A percentile compares a stretch with the other conserved stretches of the same genome.
These are phyloP conservation scores for Tipula helvola DNA, from an alignment of 2,888 invertebrate genomes.

Conservation along the genomic window DNA sequence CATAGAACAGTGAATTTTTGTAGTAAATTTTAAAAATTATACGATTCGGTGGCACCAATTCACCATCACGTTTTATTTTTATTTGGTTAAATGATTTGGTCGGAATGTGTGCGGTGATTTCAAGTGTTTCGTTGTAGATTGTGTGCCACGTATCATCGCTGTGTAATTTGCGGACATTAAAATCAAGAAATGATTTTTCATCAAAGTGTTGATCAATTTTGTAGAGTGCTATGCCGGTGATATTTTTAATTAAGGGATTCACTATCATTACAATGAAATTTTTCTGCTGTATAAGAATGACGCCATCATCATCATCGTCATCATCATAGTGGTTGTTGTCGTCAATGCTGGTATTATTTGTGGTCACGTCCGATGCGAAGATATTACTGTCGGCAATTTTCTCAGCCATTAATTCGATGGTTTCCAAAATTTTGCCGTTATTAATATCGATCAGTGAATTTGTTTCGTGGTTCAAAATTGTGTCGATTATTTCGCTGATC, in stretches of 20 bases:
- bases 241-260: background rate
- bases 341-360: background rate
- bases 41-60: background rate
- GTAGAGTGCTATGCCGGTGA: background rate
- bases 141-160: background rate
- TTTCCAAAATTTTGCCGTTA: background rate
- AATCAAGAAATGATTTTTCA: background rate
- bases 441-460: background rate
- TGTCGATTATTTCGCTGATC: background rate
- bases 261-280: background rate
- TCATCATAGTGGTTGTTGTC: background rate
- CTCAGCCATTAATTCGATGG: background rate
- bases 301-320: background rate
- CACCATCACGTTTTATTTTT: background rate
- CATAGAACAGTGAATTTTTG: background rate
- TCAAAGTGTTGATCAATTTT: background rate
- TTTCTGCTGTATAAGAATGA: background rate
- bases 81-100: background rate
- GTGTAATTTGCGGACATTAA: background rate
- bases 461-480: background rate
- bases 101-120: background rate
- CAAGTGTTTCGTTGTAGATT: background rate
- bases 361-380: background rate
- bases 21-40: background rate
- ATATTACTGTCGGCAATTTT: background rate